Evolutionary conservation across 2,797 vertebrate species (phyloP).

Genomic region (Enteromius paludinosus): DNA sequence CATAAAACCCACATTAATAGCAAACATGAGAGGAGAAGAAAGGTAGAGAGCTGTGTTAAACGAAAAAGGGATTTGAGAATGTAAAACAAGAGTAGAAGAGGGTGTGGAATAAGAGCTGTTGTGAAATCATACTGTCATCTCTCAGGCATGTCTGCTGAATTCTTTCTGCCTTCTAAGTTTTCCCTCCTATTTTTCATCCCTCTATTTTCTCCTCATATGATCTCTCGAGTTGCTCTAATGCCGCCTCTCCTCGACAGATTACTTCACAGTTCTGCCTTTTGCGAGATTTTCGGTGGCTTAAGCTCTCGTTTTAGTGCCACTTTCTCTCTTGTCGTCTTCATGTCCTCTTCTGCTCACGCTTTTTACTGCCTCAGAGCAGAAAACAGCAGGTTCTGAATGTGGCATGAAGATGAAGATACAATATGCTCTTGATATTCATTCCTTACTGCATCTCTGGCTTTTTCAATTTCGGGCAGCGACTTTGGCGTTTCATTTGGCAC

Average conservation of each 20-base stretch:
- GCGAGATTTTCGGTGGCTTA: slow-evolving; percentile 4
- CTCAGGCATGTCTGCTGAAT: slow-evolving; percentile 52
- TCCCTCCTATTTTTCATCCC: slow-evolving; percentile 18
- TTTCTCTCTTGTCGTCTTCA: slow-evolving; percentile 21
- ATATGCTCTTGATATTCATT: slow-evolving; percentile 43
- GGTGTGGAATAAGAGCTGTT: slow-evolving; percentile 45
- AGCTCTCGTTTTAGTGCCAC: neutral
- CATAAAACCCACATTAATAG: slow-evolving; percentile 10
- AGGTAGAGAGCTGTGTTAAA: slow-evolving; percentile 24
- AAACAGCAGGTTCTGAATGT: slow-evolving; percentile 37
- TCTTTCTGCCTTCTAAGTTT: slow-evolving; percentile 31
- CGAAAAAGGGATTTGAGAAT: neutral
- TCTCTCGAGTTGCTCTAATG: slow-evolving; percentile 41
- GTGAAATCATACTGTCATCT: slow-evolving; percentile 57
- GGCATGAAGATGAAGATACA: slow-evolving; percentile 38
- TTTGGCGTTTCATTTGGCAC: slow-evolving; percentile 35
- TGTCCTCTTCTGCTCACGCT: slow-evolving; percentile 31
- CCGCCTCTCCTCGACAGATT: slow-evolving; percentile 19
- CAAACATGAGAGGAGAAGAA: slow-evolving; percentile 30
- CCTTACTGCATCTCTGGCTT: slow-evolving; percentile 40
- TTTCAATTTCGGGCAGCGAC: slow-evolving; percentile 31
- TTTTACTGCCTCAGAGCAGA: slow-evolving; percentile 19
- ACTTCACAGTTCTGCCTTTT: slow-evolving; percentile 14
- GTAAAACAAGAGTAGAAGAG: slow-evolving; percentile 26
- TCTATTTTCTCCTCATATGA: slow-evolving; percentile 53